phyloP scores from a whole-genome alignment of 2,113 vertebrate genomes.

The Phycodurus eques region DNA sequence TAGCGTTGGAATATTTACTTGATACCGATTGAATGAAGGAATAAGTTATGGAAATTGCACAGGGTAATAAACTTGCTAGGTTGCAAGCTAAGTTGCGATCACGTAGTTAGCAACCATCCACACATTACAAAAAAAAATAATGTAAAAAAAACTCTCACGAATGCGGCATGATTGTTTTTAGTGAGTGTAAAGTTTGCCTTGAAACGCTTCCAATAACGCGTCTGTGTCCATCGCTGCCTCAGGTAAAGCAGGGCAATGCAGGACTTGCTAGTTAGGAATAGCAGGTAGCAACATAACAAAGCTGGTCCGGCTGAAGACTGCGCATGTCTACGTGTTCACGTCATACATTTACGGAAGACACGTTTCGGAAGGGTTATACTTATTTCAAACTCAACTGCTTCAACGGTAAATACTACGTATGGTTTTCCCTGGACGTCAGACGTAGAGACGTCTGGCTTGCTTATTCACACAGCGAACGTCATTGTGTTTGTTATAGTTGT shows the following conservation, averaged over 20 bases:
- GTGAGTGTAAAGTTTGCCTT: conserved; percentile 72
- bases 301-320: conserved; percentile 28
- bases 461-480: conserved; percentile 27
- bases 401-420: not conserved
- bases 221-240: conserved; percentile 84
- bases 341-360: conserved; percentile 13
- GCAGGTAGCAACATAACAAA: conserved; percentile 55
- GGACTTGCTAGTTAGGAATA: conserved; percentile 68
- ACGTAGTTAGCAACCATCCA: conserved; percentile 41
- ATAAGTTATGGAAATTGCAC: not conserved
- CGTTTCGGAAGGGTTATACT: not conserved
- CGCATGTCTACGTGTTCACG: conserved; percentile 46
- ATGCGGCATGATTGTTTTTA: not conserved
- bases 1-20: conserved; percentile 28
- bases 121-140: not conserved
- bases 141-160: not conserved
- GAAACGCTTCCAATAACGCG: conserved; percentile 83
- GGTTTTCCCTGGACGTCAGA: not conserved
- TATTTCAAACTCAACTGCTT: not conserved
- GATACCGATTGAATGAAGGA: not conserved
- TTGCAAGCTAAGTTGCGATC: conserved; percentile 33
- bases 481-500: conserved; percentile 36
- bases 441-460: conserved; percentile 15
- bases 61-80: not conserved
- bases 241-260: conserved; percentile 59